A percentile compares a stretch with the other conserved stretches of the same genome.
phyloP scores from a whole-genome alignment of 2,797 vertebrate species.

The Acanthornis magna region DNA sequence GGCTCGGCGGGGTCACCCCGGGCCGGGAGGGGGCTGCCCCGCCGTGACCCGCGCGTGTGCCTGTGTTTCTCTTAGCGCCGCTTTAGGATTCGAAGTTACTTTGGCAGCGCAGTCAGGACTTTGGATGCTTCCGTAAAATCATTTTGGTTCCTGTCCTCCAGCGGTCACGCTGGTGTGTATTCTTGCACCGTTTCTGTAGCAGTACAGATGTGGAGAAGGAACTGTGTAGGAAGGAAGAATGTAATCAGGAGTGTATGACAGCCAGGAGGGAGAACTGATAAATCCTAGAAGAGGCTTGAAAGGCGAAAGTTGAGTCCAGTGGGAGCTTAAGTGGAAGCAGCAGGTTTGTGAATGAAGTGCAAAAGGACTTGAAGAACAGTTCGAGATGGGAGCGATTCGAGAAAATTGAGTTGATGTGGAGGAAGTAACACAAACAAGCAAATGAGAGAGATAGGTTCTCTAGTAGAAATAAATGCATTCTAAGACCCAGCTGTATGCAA shows the following conservation, averaged over 20 bases:
- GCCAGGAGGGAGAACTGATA: neutral
- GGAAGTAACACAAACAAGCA: neutral
- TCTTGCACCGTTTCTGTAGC: neutral
- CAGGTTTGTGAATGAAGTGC: neutral
- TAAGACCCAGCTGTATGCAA: neutral
- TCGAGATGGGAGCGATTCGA: neutral
- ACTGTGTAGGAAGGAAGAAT: neutral
- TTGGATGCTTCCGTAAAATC: fast-evolving
- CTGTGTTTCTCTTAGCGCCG: neutral
- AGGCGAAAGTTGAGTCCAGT: fast-evolving
- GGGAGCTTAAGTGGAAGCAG: neutral
- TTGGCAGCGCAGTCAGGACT: fast-evolving
- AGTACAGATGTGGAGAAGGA: neutral
- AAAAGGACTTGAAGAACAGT: neutral
- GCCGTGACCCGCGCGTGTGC: neutral
- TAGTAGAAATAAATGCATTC: fast-evolving
- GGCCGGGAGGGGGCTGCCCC: too few species aligned
- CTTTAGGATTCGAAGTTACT: fast-evolving
- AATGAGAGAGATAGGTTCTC: fast-evolving
- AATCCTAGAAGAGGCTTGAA: neutral
- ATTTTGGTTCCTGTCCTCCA: neutral
- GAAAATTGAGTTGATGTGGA: neutral
- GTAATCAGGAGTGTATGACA: neutral
- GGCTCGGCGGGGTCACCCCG: too few species aligned
- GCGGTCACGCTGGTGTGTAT: neutral